Evolutionary conservation across 2,888 invertebrate genomes (phyloP).

Genomic region (Gymnosoma rotundatum): DNA sequence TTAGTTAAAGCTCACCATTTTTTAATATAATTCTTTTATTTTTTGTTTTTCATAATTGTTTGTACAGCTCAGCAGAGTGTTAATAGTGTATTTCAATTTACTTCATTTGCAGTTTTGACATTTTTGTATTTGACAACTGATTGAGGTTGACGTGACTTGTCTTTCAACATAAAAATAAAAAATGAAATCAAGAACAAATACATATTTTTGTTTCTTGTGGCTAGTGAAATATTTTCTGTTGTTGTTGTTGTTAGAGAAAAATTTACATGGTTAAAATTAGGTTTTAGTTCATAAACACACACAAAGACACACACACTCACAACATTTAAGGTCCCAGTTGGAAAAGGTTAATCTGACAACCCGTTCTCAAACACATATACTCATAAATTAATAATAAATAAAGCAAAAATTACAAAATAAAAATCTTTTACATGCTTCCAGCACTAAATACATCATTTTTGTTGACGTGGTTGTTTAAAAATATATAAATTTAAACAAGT

Average conservation of each 20-base stretch:
- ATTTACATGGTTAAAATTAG: neutral
- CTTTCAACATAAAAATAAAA: slow-evolving; percentile 15
- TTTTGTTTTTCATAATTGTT: neutral
- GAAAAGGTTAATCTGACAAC: slow-evolving; percentile 31
- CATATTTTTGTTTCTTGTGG: neutral
- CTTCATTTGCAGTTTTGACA: slow-evolving; percentile 70
- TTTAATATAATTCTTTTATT: neutral
- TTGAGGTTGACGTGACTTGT: slow-evolving; percentile 70
- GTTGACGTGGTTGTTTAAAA: slow-evolving; percentile 11
- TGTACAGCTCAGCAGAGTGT: slow-evolving; percentile 7
- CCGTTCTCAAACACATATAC: neutral
- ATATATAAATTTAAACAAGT: neutral
- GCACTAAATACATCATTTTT: slow-evolving; percentile 10
- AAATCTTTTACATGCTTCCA: slow-evolving; percentile 11
- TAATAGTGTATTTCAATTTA: slow-evolving; percentile 14
- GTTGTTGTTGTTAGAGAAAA: neutral
- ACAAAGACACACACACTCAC: neutral
- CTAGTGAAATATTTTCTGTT: neutral
- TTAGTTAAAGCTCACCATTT: too few relatives aligned
- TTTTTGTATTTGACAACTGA: slow-evolving; percentile 72
- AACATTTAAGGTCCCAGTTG: neutral
- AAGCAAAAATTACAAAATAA: neutral
- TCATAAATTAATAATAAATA: neutral
- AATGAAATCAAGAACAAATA: neutral
- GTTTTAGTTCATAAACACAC: neutral